Base-by-base conservation (phyloP, 92 coral and sea anemone genomes). In the Paramuricea clavata region DNA sequence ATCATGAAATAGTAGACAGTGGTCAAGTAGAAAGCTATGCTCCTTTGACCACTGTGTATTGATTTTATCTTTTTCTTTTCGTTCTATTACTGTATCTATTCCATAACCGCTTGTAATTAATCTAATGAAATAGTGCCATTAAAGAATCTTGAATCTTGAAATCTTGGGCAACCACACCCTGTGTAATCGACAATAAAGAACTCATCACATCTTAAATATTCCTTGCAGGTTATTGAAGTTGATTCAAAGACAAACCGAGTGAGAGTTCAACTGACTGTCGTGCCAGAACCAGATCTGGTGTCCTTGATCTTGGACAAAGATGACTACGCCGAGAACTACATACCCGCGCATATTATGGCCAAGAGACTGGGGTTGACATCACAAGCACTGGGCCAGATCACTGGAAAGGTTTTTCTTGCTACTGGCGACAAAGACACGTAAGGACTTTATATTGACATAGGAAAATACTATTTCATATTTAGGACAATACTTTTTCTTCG, bases 161-260 rank as follows among this genome's bases (percentile, higher is more conserved):
- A n/a, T n/a, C n/a, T n/a, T n/a, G n/a, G n/a, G n/a, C n/a, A n/a
- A n/a, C n/a, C n/a, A n/a, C n/a, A n/a, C n/a, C n/a, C n/a, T n/a
- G n/a, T n/a, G n/a, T n/a, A n/a, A n/a, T n/a, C n/a, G n/a, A n/a
- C n/a, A n/a, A n/a, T n/a, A n/a, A n/a, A n/a, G n/a, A n/a, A n/a
- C n/a, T n/a, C n/a, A n/a, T n/a, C n/a, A n/a, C 39, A 28, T 16
- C 2, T 0, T 22, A 72, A 72, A n/a, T 72, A 5, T 72, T n/a
- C 30, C 28, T 47, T 0, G 16, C 39, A 78, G 84, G 84, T 96
- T 22, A 85, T 96, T 11, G 99, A 96, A 78, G 93, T 96, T 16
- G 99, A 96, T 72, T 86, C 87, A 36, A 94, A 91, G 78, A 98
- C 95, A 83, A 95, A 94, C 1, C 98, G 99, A 3, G 93, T 96